Evolutionary conservation across 2,797 vertebrate genomes (phyloP), one percentile per base, ranked within the genome.

Genomic region (Phalloptychus januarius): DNA sequence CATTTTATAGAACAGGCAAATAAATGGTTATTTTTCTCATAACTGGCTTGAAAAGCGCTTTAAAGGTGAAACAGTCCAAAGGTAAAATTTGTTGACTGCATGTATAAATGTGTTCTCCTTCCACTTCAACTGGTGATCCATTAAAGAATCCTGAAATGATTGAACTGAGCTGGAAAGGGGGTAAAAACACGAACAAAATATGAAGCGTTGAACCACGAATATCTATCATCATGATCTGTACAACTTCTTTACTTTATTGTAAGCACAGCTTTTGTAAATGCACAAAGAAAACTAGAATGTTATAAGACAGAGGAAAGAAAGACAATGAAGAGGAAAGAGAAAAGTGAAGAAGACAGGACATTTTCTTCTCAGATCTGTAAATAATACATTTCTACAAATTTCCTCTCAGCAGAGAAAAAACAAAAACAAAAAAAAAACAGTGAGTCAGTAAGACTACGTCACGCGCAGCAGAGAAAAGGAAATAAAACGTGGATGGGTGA

Each of bases 191-290:
- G 28, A 7, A 16, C 7, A 15, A 70, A 70, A 44, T 44, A 70
- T 16, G 67, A 70, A 44, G 23, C 67, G 42, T 70, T 70, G 44
- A 70, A 44, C 56, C 67, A 70, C 10, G 0, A 44, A 70, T 69
- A 28, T 70, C 38, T 69, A 40, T 81, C 74, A 56, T 85, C 78
- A 71, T 93, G 87, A 95, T 97, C 97, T 99, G 96, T 98, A 99
- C 98, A 99, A 96, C 95, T 98, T 98, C 96, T 97, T 97, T 88
- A 94, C 93, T 95, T 93, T 96, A 96, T 96, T 95, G 95, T 97
- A 97, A 99, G 97, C 97, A 96, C 95, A 97, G 96, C 96, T 97
- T 52, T 97, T 97, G 97, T 97, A 98, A 98, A 99, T 97, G 97
- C 97, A 98, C 95, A 87, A 86, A 96, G 96, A 95, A 97, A 97